Evolutionary conservation across 2,888 invertebrate genomes (phyloP), one percentile per base, ranked within the genome.

Genomic region (Microplitis manilae): DNA sequence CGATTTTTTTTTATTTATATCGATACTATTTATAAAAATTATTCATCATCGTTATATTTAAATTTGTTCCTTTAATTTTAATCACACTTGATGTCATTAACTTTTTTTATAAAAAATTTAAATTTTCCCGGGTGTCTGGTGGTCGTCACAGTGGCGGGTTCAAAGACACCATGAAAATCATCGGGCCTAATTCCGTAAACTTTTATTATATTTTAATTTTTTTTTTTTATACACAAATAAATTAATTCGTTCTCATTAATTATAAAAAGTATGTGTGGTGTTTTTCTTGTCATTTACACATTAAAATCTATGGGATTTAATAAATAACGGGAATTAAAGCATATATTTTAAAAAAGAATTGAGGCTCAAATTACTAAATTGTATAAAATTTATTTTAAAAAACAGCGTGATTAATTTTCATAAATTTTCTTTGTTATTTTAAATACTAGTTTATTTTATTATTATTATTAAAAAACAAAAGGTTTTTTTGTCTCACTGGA

Each of bases 211-310:
- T 68, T 61, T 60, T 38, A 68, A 68, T 74, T 80, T 76, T 70
- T 73, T 70, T 73, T 71, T 69, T 69, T 30, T 30, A 30, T 59
- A 59, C 30, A n/a, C 9, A 20, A 38, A 20, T 59, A 17, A 70
- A 60, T 60, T 59, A 20, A 30, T 9, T 30, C 71, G 65, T 67
- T 39, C 13, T 74, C 39, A 41, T 8, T 39, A 61, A 67, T 72
- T 8, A 8, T 13, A 60, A 30, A 13, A 30, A n/a, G 60, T 17
- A 15, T 80, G 72, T 78, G 72, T 67, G 79, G 70, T 79, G 75
- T 76, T 76, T 65, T 60, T 62, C 61, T 64, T 61, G 41, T 77
- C 77, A 68, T 76, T 75, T 68, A 71, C 68, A 41, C 30, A 30
- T 30, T 30, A 75, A 65, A 38, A 40, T 15, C 73, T 70, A 38